Conservation (phyloP, 2,113 vertebrate species). For the Chrysochloris asiatica region DNA sequence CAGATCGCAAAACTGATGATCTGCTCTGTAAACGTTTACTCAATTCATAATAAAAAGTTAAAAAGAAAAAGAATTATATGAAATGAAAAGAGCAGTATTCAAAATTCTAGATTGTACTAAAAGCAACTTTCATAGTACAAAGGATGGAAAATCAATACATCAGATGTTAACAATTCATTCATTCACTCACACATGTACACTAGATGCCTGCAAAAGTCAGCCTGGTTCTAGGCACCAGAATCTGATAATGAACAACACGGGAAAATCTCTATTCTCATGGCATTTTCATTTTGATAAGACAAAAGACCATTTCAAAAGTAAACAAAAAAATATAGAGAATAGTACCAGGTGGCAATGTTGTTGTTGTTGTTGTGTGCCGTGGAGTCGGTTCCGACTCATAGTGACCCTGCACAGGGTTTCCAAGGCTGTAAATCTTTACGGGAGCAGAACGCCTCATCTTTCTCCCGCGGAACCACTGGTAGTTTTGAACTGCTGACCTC, state of each 20-base stretch:
- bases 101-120: background rate
- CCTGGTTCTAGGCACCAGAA: background rate
- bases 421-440: too few species aligned
- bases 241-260: background rate
- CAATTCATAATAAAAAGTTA: too few species aligned
- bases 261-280: background rate
- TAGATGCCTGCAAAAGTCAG: background rate
- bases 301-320: constrained; percentile 22
- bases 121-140: background rate
- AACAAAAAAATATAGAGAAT: background rate
- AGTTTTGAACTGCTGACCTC: too few species aligned
- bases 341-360: background rate
- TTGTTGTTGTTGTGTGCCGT: too few species aligned
- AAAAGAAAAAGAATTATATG: background rate
- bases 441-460: too few species aligned
- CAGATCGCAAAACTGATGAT: too few species aligned
- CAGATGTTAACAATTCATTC: background rate
- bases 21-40: too few species aligned
- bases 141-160: background rate
- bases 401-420: too few species aligned
- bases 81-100: background rate
- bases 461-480: too few species aligned
- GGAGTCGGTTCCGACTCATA: too few species aligned
- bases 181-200: background rate
- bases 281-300: background rate